Conservation (phyloP, 2,888 invertebrate species). For the Dermolepida albohirtum region DNA sequence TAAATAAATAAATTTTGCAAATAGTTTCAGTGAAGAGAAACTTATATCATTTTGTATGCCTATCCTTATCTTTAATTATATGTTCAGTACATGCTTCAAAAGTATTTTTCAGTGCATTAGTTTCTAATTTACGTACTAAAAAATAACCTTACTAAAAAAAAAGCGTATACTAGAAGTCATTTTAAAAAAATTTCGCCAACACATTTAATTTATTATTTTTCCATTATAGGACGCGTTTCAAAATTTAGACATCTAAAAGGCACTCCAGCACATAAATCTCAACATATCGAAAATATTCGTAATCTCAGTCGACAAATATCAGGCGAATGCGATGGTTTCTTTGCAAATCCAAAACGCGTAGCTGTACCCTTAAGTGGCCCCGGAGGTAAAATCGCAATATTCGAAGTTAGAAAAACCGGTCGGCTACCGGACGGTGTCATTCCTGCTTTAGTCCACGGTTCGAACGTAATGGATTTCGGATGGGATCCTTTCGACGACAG, state of each 20-base stretch:
- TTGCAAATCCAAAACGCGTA: constrained; percentile 87
- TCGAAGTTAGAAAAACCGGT: constrained; percentile 83
- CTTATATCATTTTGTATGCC: too few relatives aligned
- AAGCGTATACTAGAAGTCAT: too few relatives aligned
- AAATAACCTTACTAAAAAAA: too few relatives aligned
- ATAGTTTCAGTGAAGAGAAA: too few relatives aligned
- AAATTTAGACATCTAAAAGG: constrained; percentile 95
- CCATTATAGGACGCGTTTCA: constrained; percentile 77
- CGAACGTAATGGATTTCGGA: constrained; percentile 90
- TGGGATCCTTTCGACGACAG: constrained; percentile 93
- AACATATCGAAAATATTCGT: constrained; percentile 91
- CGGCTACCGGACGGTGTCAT: constrained; percentile 84
- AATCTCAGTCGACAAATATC: constrained; percentile 92
- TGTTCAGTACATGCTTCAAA: too few relatives aligned
- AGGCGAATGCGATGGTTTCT: constrained; percentile 94
- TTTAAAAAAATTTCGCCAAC: too few relatives aligned
- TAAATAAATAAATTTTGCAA: too few relatives aligned
- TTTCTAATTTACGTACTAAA: too few relatives aligned
- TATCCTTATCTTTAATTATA: too few relatives aligned
- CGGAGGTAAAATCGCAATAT: constrained; percentile 89
- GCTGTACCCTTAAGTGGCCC: constrained; percentile 92
- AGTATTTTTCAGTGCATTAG: too few relatives aligned
- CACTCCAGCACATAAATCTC: constrained; percentile 89
- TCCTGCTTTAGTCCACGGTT: constrained; percentile 90
- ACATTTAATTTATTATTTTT: too few relatives aligned